These are phyloP conservation scores for Palythoa caribaeorum DNA, from an alignment of 92 coral and sea anemone species.

Conservation along the genomic window DNA sequence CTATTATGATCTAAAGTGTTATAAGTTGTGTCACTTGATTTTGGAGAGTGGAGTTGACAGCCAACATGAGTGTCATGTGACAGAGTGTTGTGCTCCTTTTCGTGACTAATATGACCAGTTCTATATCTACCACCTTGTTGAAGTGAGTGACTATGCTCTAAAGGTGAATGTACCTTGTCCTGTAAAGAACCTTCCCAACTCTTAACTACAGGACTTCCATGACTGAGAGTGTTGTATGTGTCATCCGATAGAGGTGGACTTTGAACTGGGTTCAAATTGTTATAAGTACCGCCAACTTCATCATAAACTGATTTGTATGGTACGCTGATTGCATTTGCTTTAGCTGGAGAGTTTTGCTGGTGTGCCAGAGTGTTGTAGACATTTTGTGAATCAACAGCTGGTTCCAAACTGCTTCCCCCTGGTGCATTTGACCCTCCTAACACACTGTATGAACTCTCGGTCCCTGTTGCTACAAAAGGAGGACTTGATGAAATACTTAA, in stretches of 20 bases:
- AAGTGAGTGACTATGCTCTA: constrained; percentile 40
- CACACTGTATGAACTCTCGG: constrained; percentile 46
- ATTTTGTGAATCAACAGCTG: constrained; percentile 31
- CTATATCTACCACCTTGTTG: constrained; percentile 51
- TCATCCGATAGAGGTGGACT: constrained; percentile 39
- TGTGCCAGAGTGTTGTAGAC: constrained; percentile 56
- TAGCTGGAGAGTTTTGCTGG: constrained; percentile 46
- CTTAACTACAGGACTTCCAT: not conserved
- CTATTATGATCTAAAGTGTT: constrained; percentile 45
- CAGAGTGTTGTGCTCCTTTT: constrained; percentile 51
- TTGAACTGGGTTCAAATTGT: constrained; percentile 43
- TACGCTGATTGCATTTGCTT: not conserved
- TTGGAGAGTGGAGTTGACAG: not conserved
- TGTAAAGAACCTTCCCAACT: constrained; percentile 5
- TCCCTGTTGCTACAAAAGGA: not conserved
- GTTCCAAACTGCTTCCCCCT: not conserved
- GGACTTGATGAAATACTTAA: not conserved
- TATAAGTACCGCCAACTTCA: constrained; percentile 30
- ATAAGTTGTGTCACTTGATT: constrained; percentile 20
- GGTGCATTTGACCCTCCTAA: constrained; percentile 36
- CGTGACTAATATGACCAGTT: constrained; percentile 4
- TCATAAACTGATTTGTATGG: not conserved
- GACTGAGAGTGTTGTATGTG: constrained; percentile 52
- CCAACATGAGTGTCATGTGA: constrained; percentile 43
- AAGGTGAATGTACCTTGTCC: constrained; percentile 23